phyloP scores from a whole-genome alignment of 2,113 vertebrate species.

The Cynopterus brachyotis region DNA sequence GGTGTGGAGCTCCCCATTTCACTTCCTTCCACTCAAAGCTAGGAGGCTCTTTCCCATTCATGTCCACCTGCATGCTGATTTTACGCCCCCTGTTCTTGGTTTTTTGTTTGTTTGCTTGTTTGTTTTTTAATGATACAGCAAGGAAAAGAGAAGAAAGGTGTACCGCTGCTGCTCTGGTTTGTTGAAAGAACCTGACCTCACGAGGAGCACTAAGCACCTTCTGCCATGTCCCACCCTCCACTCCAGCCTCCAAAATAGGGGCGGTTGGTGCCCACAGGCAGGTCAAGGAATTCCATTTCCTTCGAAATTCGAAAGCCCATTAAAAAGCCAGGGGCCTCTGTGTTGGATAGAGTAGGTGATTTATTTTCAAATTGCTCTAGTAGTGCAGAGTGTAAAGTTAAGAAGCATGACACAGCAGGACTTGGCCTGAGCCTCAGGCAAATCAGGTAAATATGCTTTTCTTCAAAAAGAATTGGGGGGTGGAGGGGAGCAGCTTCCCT shows the following conservation, averaged over 20 bases:
- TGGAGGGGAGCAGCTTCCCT: no score
- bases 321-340: not conserved
- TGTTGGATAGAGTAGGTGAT: no score
- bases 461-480: not conserved
- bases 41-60: not conserved
- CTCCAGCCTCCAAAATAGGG: not conserved
- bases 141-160: not conserved
- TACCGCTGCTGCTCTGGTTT: not conserved
- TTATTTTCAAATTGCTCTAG: not conserved
- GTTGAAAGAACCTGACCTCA: not conserved
- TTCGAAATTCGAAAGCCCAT: not conserved
- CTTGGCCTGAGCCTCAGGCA: not conserved
- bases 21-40: not conserved
- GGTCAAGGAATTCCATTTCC: not conserved
- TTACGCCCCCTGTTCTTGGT: not conserved
- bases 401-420: not conserved
- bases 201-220: not conserved
- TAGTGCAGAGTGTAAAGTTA: not conserved
- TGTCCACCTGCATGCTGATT: not conserved
- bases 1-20: not conserved
- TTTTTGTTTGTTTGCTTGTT: not conserved
- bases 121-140: not conserved
- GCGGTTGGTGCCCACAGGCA: not conserved
- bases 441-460: not conserved
- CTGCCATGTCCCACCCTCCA: no score